Base-by-base conservation (phyloP, 2,888 invertebrate genomes). In the Ectobius pallidus region DNA sequence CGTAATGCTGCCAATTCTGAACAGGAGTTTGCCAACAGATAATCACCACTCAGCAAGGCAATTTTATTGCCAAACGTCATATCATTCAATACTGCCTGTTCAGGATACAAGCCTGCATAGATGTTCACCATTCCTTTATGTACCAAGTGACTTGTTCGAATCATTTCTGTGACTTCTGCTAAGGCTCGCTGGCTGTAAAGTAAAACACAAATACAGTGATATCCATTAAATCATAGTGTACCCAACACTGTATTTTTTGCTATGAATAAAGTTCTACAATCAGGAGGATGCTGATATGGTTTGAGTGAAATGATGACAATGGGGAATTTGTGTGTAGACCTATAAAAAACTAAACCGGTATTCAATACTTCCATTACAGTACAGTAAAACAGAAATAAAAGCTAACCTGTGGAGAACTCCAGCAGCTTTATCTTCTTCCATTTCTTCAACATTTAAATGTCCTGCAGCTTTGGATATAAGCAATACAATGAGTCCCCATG, bases 131-230 rank as follows among this genome's bases (percentile, higher is more conserved):
- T 86, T 67, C 88, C 94, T 81, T 91, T 93, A 84, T 98, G 97
- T 16, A 97, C 93, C 75, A 96, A 85, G 82, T 95, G 93, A 22
- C 96, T 94, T 0, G 96, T 96, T 62, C 96, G 89, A 76, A 97
- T 96, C 95, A 97, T 95, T 86, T 97, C 97, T 0, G 95, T 95
- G n/a, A 97, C 94, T 84, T 97, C 97, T 0, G 97, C 97, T 68
- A 97, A 83, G 1, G 92, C 93, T 73, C 95, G 87, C 82, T 96
- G 96, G 76, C 94, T 90, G 80, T 52, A 80, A 79, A 58, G 74
- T 46, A 34, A 62, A 69, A 71, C 39, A 69, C 30, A 65, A 22
- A 4, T n/a, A n/a, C n/a, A n/a, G n/a, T n/a, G n/a, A 46, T 16
- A 14, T 20, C 18, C 34, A 34, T 34, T 34, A 34, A 34, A 34